Evolutionary conservation across 2,888 invertebrate genomes (phyloP).

Genomic region (Schrankia costaestrigalis): DNA sequence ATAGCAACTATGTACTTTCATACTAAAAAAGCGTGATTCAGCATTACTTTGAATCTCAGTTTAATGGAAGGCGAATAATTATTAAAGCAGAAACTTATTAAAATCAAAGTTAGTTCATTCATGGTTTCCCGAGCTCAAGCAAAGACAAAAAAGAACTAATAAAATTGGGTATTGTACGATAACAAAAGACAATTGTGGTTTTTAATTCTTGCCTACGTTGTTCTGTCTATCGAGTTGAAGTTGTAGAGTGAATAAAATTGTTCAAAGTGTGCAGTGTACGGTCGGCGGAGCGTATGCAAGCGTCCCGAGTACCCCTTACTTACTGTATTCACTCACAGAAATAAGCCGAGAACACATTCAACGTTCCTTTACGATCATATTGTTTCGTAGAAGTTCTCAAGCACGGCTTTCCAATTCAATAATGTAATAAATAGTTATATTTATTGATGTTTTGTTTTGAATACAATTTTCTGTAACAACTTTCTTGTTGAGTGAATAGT

Average conservation of each 20-base stretch:
- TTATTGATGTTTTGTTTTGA: conserved; percentile 1
- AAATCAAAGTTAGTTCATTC: too few species aligned
- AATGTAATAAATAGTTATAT: conserved; percentile 5
- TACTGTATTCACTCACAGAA: conserved; percentile 25
- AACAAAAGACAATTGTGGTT: conserved; percentile 14
- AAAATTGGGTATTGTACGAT: conserved; percentile 13
- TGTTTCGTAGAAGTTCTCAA: conserved; percentile 7
- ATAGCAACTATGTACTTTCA: too few species aligned
- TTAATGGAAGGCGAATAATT: too few species aligned
- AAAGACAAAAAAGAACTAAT: too few species aligned
- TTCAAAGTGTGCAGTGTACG: conserved; percentile 31
- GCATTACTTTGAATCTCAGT: too few species aligned
- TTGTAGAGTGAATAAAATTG: conserved; percentile 31
- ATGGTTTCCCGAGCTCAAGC: too few species aligned
- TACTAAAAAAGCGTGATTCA: too few species aligned
- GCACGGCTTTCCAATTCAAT: conserved; percentile 10
- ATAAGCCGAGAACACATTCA: conserved; percentile 20
- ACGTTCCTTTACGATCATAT: conserved; percentile 16
- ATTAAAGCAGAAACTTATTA: too few species aligned
- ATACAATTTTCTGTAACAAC: background rate
- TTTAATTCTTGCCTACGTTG: conserved; percentile 15
- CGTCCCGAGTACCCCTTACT: conserved; percentile 28
- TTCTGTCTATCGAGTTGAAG: conserved; percentile 18
- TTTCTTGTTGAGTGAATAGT: background rate
- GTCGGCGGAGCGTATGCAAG: conserved; percentile 30